Base-by-base conservation (phyloP, 2,888 invertebrate genomes). In the Ptychoptera contaminata region DNA sequence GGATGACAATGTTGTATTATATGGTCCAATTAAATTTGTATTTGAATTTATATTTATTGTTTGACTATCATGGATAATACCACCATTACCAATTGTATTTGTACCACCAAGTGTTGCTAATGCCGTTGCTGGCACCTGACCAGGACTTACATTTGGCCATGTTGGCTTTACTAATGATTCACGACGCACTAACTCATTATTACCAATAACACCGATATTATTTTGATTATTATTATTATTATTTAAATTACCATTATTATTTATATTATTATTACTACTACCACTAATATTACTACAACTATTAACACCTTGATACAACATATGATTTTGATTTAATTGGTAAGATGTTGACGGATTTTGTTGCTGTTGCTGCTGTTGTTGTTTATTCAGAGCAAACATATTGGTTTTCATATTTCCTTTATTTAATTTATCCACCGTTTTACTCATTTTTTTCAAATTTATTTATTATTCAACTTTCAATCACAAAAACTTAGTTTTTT, bases 81-180 rank as follows among this genome's bases (percentile, higher is more conserved):
- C 23, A 11, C 35, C 41, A 14, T 62, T 58, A 51, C 61, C 60
- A 50, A 61, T 63, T 35, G 12, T 40, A 40, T 31, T 32, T 40
- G 31, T 16, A 2, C 32, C 32, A 16, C 32, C 40, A 47, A 62
- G 59, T 50, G 60, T 60, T 49, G 62, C 62, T 49, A 63, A 52
- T 11, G 62, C 62, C 45, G 61, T 61, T 2, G 60, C 55, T 11
- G 63, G 59, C 47, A 63, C 50, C 50, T 65, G 65, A 29, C 65
- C 65, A 0, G 65, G 65, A 2, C 59, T 60, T 30, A 63, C 63
- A 50, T 64, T 61, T 54, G 63, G 66, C 65, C 65, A 65, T 32
- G 66, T 65, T 37, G 65, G 65, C 47, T 66, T 66, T 16, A 64
- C 63, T 47, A 66, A 47, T 0, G 66, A 66, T 38, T 66, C 65